Percentiles rank a stretch among this genome's conserved stretches.
These are phyloP conservation scores for Oligia fasciuncula DNA, from an alignment of 2,888 invertebrate genomes.

Conservation along the genomic window DNA sequence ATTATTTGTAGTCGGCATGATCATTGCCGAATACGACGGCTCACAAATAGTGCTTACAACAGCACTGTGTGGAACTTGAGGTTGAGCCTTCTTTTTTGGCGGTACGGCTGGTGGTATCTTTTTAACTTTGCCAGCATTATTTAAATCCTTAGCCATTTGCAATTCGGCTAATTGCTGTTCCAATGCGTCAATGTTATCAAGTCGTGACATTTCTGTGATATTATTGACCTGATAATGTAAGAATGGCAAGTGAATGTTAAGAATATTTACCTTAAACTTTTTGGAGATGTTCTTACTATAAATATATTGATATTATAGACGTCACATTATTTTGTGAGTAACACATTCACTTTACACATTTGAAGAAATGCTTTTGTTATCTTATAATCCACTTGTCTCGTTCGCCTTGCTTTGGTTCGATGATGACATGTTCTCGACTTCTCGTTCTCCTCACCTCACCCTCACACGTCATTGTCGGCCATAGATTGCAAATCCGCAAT, in stretches of 20 bases:
- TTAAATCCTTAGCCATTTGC: conserved; percentile 89
- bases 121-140: conserved; percentile 78
- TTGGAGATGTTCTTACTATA: conserved; percentile 12
- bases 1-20: conserved; percentile 82
- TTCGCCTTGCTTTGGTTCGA: conserved; percentile 41
- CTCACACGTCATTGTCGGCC: conserved; percentile 53
- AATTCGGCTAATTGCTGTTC: conserved; percentile 93
- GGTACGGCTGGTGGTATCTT: conserved; percentile 95
- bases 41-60: conserved; percentile 92
- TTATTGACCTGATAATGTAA: conserved; percentile 63
- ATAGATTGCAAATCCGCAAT: conserved; percentile 26
- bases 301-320: background rate
- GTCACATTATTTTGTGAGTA: conserved; percentile 22
- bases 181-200: conserved; percentile 91
- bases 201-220: conserved; percentile 79
- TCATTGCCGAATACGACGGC: conserved; percentile 93
- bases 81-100: conserved; percentile 93
- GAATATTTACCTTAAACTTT: conserved; percentile 53
- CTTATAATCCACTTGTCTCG: conserved; percentile 44
- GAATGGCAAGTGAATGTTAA: conserved; percentile 50
- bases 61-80: conserved; percentile 94
- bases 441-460: background rate
- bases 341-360: conserved; percentile 37
- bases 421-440: conserved; percentile 33
- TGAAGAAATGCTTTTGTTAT: conserved; percentile 44